Conservation (phyloP, 2,797 vertebrate genomes). For the Mormyrops attenuatus region DNA sequence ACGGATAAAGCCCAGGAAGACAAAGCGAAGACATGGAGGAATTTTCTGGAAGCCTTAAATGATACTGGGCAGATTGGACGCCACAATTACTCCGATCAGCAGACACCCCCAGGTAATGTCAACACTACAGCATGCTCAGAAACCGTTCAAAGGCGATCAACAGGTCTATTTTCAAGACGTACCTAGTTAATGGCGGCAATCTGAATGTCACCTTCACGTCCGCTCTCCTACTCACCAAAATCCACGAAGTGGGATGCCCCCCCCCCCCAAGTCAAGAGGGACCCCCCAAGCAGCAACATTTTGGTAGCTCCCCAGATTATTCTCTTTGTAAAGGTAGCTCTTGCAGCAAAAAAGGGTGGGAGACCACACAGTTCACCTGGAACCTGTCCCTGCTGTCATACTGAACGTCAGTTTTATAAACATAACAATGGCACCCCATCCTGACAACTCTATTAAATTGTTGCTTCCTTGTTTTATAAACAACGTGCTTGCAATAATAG, state of each 20-base stretch:
- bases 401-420: not conserved
- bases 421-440: not conserved
- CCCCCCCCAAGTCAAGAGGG: not conserved
- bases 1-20: not conserved
- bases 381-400: not conserved
- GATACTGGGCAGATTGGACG: not conserved
- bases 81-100: not conserved
- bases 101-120: not conserved
- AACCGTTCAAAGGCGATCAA: not conserved
- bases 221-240: not conserved
- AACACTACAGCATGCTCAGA: not conserved
- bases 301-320: not conserved
- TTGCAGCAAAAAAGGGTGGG: not conserved
- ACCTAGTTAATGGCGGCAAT: not conserved
- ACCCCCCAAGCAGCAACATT: not conserved
- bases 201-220: not conserved
- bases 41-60: not conserved
- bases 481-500: not conserved
- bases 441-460: constrained; percentile 8
- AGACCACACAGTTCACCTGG: not conserved
- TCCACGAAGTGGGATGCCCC: not conserved
- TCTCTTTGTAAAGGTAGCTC: not conserved
- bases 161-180: not conserved
- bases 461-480: not conserved
- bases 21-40: not conserved